Evolutionary conservation across 92 coral and sea anemone species (phyloP).

Genomic region (Actinostola sp.): DNA sequence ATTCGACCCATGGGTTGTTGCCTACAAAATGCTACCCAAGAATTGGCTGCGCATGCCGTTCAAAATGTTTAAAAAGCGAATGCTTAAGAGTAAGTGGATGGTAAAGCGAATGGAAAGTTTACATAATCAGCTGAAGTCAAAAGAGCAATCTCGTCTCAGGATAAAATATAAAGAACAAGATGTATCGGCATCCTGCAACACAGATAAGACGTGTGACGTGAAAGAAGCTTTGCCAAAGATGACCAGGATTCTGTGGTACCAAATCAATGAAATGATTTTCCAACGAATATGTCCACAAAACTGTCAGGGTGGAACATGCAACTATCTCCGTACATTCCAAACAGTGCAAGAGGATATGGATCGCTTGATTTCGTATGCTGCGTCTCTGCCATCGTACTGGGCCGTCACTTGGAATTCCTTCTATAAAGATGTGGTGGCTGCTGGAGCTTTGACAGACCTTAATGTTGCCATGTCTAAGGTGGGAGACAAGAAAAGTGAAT

Average conservation of each 20-base stretch:
- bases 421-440: neutral
- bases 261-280: conserved; percentile 28
- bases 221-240: conserved; percentile 45
- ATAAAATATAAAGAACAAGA: neutral
- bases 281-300: neutral
- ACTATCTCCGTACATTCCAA: neutral
- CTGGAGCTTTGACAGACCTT: neutral
- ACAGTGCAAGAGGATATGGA: neutral
- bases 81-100: neutral
- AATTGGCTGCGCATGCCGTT: too few relatives aligned
- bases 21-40: too few relatives aligned
- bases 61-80: too few relatives aligned
- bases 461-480: neutral
- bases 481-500: neutral
- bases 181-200: conserved; percentile 26
- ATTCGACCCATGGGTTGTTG: too few relatives aligned
- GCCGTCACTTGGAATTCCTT: neutral
- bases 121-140: neutral
- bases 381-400: neutral
- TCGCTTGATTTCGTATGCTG: neutral
- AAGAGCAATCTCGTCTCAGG: neutral
- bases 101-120: neutral
- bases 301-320: neutral
- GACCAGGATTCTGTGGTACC: conserved; percentile 46
- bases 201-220: conserved; percentile 33